Percentiles rank a stretch among this genome's conserved stretches.
phyloP scores from a whole-genome alignment of 2,888 invertebrate genomes.

The Dinocampus coccinellae region DNA sequence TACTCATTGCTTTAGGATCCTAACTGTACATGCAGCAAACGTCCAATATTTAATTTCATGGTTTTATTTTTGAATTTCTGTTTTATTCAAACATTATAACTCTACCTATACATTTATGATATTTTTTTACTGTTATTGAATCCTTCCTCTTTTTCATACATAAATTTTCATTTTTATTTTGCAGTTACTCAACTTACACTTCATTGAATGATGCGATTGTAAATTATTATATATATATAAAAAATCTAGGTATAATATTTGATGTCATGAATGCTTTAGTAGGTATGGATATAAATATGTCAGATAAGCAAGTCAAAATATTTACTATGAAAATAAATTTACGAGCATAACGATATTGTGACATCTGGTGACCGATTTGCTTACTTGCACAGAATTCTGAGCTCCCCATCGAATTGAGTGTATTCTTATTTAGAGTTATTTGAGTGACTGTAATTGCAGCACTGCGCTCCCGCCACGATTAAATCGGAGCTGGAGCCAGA shows the following conservation, averaged over 20 bases:
- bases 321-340: conserved; percentile 25
- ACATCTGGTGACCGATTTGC: conserved; percentile 56
- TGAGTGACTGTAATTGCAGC: not conserved
- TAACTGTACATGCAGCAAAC: not conserved
- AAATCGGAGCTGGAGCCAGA: too few species aligned
- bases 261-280: not conserved
- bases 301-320: conserved; percentile 43
- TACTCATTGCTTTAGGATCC: not conserved
- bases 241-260: not conserved
- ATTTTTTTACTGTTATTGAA: too few species aligned
- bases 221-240: not conserved
- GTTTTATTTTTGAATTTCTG: not conserved
- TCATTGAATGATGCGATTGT: too few species aligned
- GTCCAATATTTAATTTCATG: not conserved
- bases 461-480: not conserved
- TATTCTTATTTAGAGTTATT: not conserved
- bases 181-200: too few species aligned
- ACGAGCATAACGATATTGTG: conserved; percentile 57
- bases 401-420: not conserved
- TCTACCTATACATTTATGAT: not conserved
- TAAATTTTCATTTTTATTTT: not conserved
- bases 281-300: conserved; percentile 1
- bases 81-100: not conserved
- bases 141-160: not conserved
- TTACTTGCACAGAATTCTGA: conserved; percentile 2